Evolutionary conservation across 2,797 vertebrate species (phyloP).

Genomic region (Chrysocyon brachyurus): DNA sequence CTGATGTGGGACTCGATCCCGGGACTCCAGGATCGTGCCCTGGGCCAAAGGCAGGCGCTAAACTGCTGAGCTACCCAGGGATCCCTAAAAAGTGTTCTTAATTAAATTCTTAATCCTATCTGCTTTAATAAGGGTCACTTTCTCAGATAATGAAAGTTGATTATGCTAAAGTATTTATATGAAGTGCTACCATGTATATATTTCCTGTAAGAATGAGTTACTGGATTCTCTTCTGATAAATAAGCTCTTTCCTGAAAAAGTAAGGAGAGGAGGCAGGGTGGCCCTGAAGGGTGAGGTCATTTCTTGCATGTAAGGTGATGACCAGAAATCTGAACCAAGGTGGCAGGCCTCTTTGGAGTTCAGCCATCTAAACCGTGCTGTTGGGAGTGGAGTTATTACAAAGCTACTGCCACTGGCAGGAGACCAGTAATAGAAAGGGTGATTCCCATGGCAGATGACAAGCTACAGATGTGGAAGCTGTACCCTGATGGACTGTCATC

Average conservation of each 20-base stretch:
- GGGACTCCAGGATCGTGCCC: too few relatives aligned
- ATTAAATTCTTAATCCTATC: background rate
- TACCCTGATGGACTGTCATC: background rate
- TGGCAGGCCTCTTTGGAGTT: background rate
- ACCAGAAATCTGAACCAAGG: background rate
- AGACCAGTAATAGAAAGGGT: background rate
- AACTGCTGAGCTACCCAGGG: too few relatives aligned
- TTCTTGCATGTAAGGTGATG: background rate
- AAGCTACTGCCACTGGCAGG: background rate
- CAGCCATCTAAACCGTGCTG: background rate
- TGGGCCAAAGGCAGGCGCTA: too few relatives aligned
- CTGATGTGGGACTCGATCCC: too few relatives aligned
- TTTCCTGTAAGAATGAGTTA: background rate
- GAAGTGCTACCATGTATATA: background rate
- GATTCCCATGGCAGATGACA: background rate
- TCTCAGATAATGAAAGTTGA: slow-evolving; percentile 15
- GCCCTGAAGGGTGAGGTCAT: background rate
- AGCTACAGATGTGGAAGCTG: background rate
- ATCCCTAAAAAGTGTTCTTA: background rate
- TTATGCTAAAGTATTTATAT: background rate
- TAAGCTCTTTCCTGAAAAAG: background rate
- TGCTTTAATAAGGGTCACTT: slow-evolving; percentile 16
- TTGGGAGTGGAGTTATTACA: background rate
- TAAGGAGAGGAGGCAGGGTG: background rate
- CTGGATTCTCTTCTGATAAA: background rate